Conservation (phyloP, 1,140 invertebrate species). For the Cataglyphis hispanica region DNA sequence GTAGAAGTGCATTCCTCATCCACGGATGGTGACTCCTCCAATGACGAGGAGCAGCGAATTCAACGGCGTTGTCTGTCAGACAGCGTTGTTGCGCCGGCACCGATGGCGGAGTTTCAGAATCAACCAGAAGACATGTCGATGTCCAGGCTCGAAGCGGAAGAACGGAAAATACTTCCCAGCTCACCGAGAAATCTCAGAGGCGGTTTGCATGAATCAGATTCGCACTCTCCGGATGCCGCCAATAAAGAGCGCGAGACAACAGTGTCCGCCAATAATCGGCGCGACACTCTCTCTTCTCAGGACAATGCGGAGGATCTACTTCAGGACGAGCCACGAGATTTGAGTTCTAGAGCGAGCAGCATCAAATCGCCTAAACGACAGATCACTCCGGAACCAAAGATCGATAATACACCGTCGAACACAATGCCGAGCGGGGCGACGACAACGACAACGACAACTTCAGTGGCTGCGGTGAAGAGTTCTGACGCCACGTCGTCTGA, state of each 20-base stretch:
- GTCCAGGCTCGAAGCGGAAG: conserved; percentile 83
- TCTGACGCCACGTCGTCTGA: conserved; percentile 20
- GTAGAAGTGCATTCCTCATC: conserved; percentile 88
- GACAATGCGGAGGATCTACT: conserved; percentile 66
- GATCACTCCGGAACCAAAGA: conserved; percentile 80
- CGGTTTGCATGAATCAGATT: conserved; percentile 65
- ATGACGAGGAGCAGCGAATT: conserved; percentile 85
- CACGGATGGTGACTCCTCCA: conserved; percentile 89
- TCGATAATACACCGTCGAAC: conserved; percentile 45
- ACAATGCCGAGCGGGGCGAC: conserved; percentile 26
- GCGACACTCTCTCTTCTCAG: conserved; percentile 55
- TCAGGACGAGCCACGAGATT: conserved; percentile 83
- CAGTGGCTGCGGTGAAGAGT: conserved; percentile 48
- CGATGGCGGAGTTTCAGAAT: conserved; percentile 85
- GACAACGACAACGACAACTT: conserved; percentile 59
- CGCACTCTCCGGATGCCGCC: conserved; percentile 68
- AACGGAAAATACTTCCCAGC: conserved; percentile 77
- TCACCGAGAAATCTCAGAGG: conserved; percentile 66
- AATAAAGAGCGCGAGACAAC: conserved; percentile 48
- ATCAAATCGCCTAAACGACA: conserved; percentile 78
- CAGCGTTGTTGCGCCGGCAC: not conserved
- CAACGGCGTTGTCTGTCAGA: conserved; percentile 62
- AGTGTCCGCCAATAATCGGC: conserved; percentile 2
- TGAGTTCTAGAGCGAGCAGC: conserved; percentile 83
- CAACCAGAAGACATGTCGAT: conserved; percentile 88